Evolutionary conservation across 2,113 vertebrate genomes (phyloP), one percentile per base, ranked within the genome.

Genomic region (Prietella phreatophila): DNA sequence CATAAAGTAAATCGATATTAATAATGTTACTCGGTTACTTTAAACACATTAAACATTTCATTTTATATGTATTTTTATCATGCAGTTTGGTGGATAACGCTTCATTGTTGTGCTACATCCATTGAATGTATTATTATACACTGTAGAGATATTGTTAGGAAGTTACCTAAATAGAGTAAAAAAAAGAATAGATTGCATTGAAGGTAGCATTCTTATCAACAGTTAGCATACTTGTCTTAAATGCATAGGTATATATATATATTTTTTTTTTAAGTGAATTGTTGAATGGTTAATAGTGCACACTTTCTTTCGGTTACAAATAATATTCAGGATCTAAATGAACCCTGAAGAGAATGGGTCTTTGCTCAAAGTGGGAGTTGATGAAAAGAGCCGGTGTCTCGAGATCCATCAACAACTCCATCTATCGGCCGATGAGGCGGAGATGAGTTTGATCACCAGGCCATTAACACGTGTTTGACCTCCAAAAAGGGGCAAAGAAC

Each of bases 381-480:
- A 5, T 53, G 56, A 30, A 27, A 81, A 30, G 30, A 69, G 27
- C 65, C 5, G n/a, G 7, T 63, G 50, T 53, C 67, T 30, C 25
- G 22, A 36, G 76, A 88, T 82, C 87, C 85, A 76, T 86, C 60
- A 90, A 50, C 55, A 47, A 9, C 15, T 73, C 58, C 22, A 75
- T 82, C 86, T 58, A 42, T 27, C 9, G 5, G 71, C 73, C 50
- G 27, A 56, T 42, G 30, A 84, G 78, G 17, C 1, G 8, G 27
- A 80, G 87, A 88, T 86, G 75, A 84, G 50, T 76, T 50, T 20
- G 75, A 78, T 47, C 75, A 82, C 82, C 50, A 82, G 33, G 83
- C 85, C 82, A 90, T 90, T 85, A 55, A 75, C 82, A 79, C 82
- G 33, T 79, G 39, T 78, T 42, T 84, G n/a, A 55, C 25, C 30